A percentile compares a stretch with the other conserved stretches of the same genome.
These are phyloP conservation scores for Tenebrio molitor DNA, from an alignment of 1,140 invertebrate species.

Conservation along the genomic window DNA sequence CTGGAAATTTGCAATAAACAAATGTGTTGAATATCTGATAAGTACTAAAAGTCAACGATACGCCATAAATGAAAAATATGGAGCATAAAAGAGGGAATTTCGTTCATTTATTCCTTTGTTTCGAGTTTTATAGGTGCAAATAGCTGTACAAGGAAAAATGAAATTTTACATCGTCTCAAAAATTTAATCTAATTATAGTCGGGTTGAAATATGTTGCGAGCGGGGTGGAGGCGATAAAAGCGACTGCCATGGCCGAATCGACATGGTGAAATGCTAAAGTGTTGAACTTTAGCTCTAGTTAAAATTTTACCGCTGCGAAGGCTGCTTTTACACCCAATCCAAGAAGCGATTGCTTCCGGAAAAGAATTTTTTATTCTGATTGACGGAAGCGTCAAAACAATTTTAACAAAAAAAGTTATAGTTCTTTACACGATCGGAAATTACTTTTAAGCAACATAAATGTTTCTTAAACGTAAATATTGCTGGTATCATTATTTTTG, in stretches of 20 bases:
- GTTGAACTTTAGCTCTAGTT: too few species aligned
- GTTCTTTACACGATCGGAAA: too few species aligned
- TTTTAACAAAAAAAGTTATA: too few species aligned
- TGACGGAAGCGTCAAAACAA: too few species aligned
- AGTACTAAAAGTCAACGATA: conserved; percentile 36
- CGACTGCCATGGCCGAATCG: background rate
- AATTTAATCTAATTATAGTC: conserved; percentile 15
- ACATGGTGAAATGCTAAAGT: too few species aligned
- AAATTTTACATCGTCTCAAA: conserved; percentile 24
- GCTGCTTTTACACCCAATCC: too few species aligned
- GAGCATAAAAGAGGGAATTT: conserved; percentile 29
- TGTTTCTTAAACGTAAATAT: too few species aligned
- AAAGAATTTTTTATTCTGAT: too few species aligned
- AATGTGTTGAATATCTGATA: conserved; percentile 39
- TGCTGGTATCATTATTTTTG: too few species aligned
- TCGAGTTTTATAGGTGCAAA: conserved; percentile 34
- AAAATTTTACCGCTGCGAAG: too few species aligned
- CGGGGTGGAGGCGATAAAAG: background rate
- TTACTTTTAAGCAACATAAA: too few species aligned
- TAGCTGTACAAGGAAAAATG: conserved; percentile 29
- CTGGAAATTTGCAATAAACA: conserved; percentile 36
- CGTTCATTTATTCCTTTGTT: conserved; percentile 39
- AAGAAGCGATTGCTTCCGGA: too few species aligned
- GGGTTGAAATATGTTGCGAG: background rate
- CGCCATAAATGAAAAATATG: conserved; percentile 34